A percentile compares a stretch with the other conserved stretches of the same genome.
phyloP scores from a whole-genome alignment of 2,888 invertebrate genomes.

The Apodemia hepburni region DNA sequence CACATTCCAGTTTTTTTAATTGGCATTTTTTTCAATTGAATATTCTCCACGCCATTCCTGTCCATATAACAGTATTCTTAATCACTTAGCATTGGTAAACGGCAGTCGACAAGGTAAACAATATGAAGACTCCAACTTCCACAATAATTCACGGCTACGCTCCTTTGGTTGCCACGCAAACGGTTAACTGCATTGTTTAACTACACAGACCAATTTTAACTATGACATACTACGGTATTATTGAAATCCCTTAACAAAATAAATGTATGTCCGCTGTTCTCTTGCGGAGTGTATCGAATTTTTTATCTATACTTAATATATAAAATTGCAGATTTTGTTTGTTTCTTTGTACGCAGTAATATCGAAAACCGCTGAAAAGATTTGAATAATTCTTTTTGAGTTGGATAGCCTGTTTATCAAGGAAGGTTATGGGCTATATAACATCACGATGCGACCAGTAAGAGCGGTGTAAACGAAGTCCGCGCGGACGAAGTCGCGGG shows the following conservation, averaged over 20 bases:
- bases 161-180: slow-evolving; percentile 45
- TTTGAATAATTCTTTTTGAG: too few relatives aligned
- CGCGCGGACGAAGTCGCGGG: too few relatives aligned
- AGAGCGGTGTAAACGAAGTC: too few relatives aligned
- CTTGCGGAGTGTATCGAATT: too few relatives aligned
- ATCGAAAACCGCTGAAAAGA: too few relatives aligned
- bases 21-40: background rate
- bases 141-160: slow-evolving; percentile 65
- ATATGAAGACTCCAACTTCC: slow-evolving; percentile 75
- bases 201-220: slow-evolving; percentile 44
- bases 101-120: slow-evolving; percentile 77
- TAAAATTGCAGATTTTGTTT: too few relatives aligned
- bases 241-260: slow-evolving; percentile 34
- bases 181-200: slow-evolving; percentile 50
- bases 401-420: too few relatives aligned
- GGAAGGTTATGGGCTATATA: too few relatives aligned
- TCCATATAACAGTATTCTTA: slow-evolving; percentile 65
- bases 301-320: too few relatives aligned
- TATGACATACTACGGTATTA: slow-evolving; percentile 44
- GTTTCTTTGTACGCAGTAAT: too few relatives aligned
- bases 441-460: too few relatives aligned
- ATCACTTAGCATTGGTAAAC: slow-evolving; percentile 78
- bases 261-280: background rate
- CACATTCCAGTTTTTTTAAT: background rate
- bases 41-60: slow-evolving; percentile 41